A percentile compares a stretch with the other conserved stretches of the same genome.
Evolutionary conservation across 2,113 vertebrate species (phyloP).

Genomic region (Archocentrus centrarchus): DNA sequence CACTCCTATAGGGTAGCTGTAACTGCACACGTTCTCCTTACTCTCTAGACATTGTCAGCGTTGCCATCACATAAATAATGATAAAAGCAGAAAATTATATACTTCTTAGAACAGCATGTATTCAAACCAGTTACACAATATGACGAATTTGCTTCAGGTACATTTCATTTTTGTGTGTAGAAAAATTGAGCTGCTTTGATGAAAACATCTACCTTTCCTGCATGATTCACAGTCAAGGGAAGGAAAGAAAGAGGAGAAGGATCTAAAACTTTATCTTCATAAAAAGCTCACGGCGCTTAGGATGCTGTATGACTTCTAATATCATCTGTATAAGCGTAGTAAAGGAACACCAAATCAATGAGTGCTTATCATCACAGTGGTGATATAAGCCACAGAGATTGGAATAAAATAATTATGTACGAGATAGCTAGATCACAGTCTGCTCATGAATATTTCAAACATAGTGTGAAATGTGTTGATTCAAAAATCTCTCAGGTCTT

Average conservation of each 20-base stretch:
- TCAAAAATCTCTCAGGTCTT: background rate
- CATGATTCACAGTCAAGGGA: background rate
- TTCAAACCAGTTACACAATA: too few relatives aligned
- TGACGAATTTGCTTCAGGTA: background rate
- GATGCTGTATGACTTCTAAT: background rate
- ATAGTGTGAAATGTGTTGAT: background rate
- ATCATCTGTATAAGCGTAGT: background rate
- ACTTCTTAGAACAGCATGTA: too few relatives aligned
- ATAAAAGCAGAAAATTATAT: too few relatives aligned
- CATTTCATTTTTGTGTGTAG: background rate
- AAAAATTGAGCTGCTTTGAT: background rate
- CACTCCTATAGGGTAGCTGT: background rate
- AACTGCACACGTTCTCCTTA: background rate
- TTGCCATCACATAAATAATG: accelerated
- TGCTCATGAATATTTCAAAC: background rate
- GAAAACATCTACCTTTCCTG: background rate
- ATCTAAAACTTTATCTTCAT: background rate
- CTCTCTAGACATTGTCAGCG: background rate
- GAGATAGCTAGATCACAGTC: constrained; percentile 6
- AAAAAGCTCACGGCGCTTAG: background rate
- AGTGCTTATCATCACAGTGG: constrained; percentile 1
- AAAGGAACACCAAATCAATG: constrained; percentile 5
- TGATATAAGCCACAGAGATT: constrained; percentile 23
- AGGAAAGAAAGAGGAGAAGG: background rate
- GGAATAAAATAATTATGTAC: constrained; percentile 17